A percentile compares a stretch with the other conserved stretches of the same genome.
These are phyloP conservation scores for Arge pagana DNA, from an alignment of 2,888 invertebrate genomes.

Conservation along the genomic window DNA sequence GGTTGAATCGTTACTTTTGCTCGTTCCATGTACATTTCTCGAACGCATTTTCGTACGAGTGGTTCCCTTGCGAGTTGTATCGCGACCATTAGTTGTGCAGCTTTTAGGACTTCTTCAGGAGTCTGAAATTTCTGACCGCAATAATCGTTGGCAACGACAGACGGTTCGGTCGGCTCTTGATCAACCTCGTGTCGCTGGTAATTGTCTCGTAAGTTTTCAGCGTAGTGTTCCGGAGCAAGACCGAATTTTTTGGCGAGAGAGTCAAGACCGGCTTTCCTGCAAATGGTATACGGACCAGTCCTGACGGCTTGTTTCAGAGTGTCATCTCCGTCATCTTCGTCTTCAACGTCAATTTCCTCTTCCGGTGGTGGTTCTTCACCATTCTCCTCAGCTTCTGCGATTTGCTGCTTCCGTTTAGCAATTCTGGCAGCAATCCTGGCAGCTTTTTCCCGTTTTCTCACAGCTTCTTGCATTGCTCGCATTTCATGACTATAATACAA, in stretches of 20 bases:
- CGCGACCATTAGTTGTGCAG: constrained; percentile 93
- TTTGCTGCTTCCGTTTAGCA: constrained; percentile 58
- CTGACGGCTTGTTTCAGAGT: constrained; percentile 83
- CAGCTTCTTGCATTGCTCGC: constrained; percentile 79
- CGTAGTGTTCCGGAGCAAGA: constrained; percentile 90
- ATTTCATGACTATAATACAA: constrained; percentile 88
- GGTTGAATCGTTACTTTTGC: constrained; percentile 82
- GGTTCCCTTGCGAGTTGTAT: constrained; percentile 93
- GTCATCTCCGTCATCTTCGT: constrained; percentile 62
- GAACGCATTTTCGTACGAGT: constrained; percentile 78
- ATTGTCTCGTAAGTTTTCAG: constrained; percentile 94
- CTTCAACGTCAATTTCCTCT: constrained; percentile 63
- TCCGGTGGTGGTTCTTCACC: constrained; percentile 67
- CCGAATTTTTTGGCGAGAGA: constrained; percentile 90
- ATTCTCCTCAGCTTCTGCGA: constrained; percentile 68
- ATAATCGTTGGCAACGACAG: constrained; percentile 81
- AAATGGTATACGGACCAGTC: constrained; percentile 87
- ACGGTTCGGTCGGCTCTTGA: constrained; percentile 84
- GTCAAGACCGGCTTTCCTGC: constrained; percentile 82
- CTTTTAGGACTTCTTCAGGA: constrained; percentile 83
- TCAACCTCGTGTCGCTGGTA: constrained; percentile 95
- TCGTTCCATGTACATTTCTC: constrained; percentile 86
- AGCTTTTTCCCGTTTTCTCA: constrained; percentile 70
- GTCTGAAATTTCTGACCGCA: constrained; percentile 53
- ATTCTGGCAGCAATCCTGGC: constrained; percentile 63